Conservation (phyloP, 2,888 invertebrate genomes). For the Acleris emargana region DNA sequence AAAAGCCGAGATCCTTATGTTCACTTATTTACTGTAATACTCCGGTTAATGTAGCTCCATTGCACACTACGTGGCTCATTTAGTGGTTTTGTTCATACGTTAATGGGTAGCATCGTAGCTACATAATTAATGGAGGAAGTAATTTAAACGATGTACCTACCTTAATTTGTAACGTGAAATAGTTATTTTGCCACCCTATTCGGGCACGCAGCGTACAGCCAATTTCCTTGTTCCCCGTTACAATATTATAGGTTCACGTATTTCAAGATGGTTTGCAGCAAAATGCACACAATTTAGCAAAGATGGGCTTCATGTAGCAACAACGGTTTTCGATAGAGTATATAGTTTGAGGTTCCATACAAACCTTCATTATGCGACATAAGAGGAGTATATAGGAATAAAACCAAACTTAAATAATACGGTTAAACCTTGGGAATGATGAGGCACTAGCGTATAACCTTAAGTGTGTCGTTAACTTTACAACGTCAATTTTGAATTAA, state of each 20-base stretch:
- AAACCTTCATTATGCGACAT: no score
- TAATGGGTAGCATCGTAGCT: slow-evolving; percentile 33
- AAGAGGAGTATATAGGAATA: no score
- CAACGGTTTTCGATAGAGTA: no score
- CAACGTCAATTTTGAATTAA: no score
- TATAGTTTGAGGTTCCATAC: no score
- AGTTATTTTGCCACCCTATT: background rate
- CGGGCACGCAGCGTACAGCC: background rate
- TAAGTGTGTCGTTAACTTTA: no score
- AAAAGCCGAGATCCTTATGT: background rate
- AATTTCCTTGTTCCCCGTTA: slow-evolving; percentile 1
- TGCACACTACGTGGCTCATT: slow-evolving; percentile 26
- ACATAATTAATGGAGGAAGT: slow-evolving; percentile 34
- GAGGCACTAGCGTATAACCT: no score
- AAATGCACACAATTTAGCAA: no score
- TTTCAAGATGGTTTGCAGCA: background rate
- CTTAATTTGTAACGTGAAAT: slow-evolving; percentile 11
- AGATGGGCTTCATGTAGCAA: no score
- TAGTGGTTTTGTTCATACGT: slow-evolving; percentile 31
- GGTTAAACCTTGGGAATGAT: no score
- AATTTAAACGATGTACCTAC: slow-evolving; percentile 26
- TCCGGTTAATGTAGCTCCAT: slow-evolving; percentile 7
- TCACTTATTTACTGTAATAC: slow-evolving; percentile 4
- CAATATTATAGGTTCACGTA: background rate
- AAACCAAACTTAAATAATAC: no score